Percentiles rank a stretch among this genome's conserved stretches.
phyloP scores from a whole-genome alignment of 2,888 invertebrate genomes.

The Cephus nigrinus region DNA sequence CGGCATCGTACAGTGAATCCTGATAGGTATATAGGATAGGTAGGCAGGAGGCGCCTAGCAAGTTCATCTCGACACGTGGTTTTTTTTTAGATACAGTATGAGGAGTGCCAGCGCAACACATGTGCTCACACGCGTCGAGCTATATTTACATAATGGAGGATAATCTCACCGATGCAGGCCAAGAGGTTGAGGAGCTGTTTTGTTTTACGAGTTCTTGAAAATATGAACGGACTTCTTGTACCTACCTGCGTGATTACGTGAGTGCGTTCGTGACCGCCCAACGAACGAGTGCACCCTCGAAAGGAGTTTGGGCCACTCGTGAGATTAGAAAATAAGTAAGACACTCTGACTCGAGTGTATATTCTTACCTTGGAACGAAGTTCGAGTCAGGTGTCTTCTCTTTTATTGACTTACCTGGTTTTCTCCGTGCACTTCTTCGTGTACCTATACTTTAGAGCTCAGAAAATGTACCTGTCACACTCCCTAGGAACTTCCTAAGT shows the following conservation, averaged over 20 bases:
- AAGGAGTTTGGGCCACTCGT: neutral
- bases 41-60: neutral
- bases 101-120: neutral
- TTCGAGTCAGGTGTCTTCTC: neutral
- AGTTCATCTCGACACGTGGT: neutral
- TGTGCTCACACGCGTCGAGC: neutral
- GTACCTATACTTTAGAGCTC: neutral
- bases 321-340: neutral
- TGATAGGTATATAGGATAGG: neutral
- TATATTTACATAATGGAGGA: slow-evolving; percentile 5
- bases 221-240: neutral
- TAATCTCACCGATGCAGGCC: neutral
- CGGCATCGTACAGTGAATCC: neutral
- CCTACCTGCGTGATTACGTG: neutral
- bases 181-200: neutral
- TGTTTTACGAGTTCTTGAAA: slow-evolving; percentile 2
- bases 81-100: neutral
- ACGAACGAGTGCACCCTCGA: neutral
- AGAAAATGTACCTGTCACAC: neutral
- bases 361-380: neutral
- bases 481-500: neutral
- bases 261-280: neutral
- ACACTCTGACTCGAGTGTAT: neutral
- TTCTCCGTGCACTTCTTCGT: neutral
- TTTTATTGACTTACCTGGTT: neutral